These are phyloP conservation scores for Nettapus auritus DNA, from an alignment of 2,113 vertebrate species.

Conservation along the genomic window DNA sequence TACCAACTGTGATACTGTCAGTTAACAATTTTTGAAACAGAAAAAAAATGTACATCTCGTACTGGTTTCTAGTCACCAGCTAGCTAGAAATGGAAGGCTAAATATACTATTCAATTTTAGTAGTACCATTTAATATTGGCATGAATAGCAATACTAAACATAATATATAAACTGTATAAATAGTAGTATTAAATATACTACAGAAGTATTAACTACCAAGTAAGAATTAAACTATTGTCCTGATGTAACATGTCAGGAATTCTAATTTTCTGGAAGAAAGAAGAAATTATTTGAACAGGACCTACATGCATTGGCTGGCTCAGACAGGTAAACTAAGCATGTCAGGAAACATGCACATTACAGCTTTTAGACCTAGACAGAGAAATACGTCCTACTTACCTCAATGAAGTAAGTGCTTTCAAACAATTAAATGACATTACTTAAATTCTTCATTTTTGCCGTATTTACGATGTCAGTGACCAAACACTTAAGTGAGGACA, in stretches of 20 bases:
- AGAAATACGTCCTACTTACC: not conserved
- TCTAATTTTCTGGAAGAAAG: not conserved
- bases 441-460: not conserved
- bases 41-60: fast-evolving
- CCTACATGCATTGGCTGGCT: not conserved
- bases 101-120: not conserved
- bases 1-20: not conserved
- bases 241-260: not conserved
- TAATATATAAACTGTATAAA: not conserved
- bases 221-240: not conserved
- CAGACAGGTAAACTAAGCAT: not conserved
- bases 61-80: not conserved
- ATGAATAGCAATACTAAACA: not conserved
- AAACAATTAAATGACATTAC: not conserved
- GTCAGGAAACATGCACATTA: fast-evolving
- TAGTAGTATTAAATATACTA: not conserved
- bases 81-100: not conserved
- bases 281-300: not conserved
- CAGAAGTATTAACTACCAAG: not conserved
- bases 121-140: not conserved
- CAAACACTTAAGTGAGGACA: fast-evolving
- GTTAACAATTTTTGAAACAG: not conserved
- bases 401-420: not conserved
- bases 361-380: not conserved
- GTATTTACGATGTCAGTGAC: not conserved